Evolutionary conservation across 2,888 invertebrate genomes (phyloP).

Genomic region (Sinelater perroti): DNA sequence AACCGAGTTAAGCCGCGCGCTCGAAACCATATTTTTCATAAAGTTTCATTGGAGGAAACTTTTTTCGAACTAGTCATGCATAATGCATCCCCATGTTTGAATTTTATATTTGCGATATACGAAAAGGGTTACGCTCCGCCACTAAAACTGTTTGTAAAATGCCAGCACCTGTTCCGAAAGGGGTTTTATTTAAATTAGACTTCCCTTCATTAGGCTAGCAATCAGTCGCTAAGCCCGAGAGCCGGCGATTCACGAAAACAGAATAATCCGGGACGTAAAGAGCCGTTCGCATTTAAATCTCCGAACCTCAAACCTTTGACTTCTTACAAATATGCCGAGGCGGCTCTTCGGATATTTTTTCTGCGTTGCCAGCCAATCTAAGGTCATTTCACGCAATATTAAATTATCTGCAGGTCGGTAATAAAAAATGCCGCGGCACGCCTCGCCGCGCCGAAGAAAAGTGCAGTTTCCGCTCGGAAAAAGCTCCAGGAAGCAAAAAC

Average conservation of each 20-base stretch:
- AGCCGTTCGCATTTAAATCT: slow-evolving; percentile 34
- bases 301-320: slow-evolving; percentile 31
- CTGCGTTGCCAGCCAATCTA: too few relatives aligned
- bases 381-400: too few relatives aligned
- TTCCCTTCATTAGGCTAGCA: slow-evolving; percentile 42
- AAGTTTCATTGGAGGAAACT: slow-evolving; percentile 25
- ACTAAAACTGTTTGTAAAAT: slow-evolving; percentile 37
- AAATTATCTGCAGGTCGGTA: too few relatives aligned
- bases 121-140: slow-evolving; percentile 22
- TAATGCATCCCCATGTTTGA: slow-evolving; percentile 29
- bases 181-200: slow-evolving; percentile 42
- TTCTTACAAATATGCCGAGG: slow-evolving; percentile 26
- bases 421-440: too few relatives aligned
- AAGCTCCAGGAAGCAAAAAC: too few relatives aligned
- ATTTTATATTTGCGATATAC: slow-evolving; percentile 33
- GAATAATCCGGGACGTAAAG: slow-evolving; percentile 36
- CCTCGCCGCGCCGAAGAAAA: too few relatives aligned
- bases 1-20: slow-evolving; percentile 15
- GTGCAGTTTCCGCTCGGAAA: too few relatives aligned
- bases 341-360: too few relatives aligned
- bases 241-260: slow-evolving; percentile 38
- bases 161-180: slow-evolving; percentile 39
- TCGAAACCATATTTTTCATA: slow-evolving; percentile 23
- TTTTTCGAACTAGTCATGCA: slow-evolving; percentile 30
- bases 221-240: slow-evolving; percentile 41